Base-by-base conservation (phyloP, 92 coral and sea anemone species). In the Epizoanthus scotinus region DNA sequence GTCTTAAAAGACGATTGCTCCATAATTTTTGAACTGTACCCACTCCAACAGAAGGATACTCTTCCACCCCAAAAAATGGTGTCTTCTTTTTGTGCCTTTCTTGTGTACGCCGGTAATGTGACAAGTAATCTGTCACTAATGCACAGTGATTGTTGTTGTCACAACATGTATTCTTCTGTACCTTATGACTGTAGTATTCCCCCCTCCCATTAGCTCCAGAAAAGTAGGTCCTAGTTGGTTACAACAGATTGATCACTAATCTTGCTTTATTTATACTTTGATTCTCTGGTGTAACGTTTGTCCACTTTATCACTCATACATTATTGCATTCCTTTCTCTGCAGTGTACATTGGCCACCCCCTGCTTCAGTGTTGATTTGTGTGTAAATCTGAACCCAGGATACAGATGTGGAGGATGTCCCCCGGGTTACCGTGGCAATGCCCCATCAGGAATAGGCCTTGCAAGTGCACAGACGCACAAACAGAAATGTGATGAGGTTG, bases 371-470 rank as follows among this genome's bases (percentile, higher is more conserved):
- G 82, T 83, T 50, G 69, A 85, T 69, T 78, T 89, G 36, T 95
- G 99, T 18, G 83, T 86, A 29, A 95, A 95, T 78, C 89, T 90
- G 50, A 75, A 85, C 26, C 99, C 99, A 59, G 99, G 99, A 19
- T 95, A 95, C 81, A 93, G 97, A 34, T 95, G 99, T 79, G 94
- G 91, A 19, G 99, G 94, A 2, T 95, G 99, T 31, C 99, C 99
- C 19, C 78, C 93, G 21, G 99, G 99, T 52, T 89, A 86, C 83
- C 92, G 99, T 61, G 99, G 99, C 10, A 87, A 89, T 77, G 98
- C 99, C 7, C 98, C 99, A 27, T 87, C 99, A 0, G 99, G 99
- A 19, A 87, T 95, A 26, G 98, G 99, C 9, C 87, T 95, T 29
- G 84, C 70, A 14, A 85, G 91, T 83, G 99, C 99, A 8, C 89